Conservation (phyloP, 2,113 vertebrate genomes). For the Conger conger region DNA sequence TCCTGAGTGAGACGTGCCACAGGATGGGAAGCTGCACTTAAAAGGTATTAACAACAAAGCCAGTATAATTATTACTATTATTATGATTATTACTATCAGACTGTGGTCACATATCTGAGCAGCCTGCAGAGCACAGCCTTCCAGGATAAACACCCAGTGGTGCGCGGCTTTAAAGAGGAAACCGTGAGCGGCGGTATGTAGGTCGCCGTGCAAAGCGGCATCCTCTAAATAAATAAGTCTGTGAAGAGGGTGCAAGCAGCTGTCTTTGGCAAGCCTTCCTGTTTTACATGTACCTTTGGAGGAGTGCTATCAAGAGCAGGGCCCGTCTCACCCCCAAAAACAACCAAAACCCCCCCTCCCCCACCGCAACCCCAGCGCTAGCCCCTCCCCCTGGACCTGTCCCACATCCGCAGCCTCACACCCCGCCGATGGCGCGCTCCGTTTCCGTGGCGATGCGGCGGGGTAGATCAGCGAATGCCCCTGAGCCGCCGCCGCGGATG, state of each 20-base stretch:
- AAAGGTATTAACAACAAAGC: too few relatives aligned
- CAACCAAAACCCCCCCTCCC: not conserved
- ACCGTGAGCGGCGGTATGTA: not conserved
- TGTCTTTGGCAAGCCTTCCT: not conserved
- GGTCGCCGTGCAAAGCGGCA: not conserved
- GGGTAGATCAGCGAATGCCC: conserved; percentile 19
- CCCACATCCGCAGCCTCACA: not conserved
- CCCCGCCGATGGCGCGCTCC: not conserved
- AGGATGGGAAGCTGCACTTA: not conserved
- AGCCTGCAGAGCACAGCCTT: not conserved
- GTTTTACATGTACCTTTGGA: not conserved
- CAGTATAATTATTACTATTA: too few relatives aligned
- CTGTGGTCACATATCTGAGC: not conserved
- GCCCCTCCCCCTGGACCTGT: not conserved
- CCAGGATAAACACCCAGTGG: not conserved
- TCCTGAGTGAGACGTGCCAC: too few relatives aligned
- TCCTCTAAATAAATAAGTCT: not conserved
- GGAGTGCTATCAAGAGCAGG: not conserved
- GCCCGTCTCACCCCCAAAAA: not conserved
- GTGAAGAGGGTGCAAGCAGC: not conserved
- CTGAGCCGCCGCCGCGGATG: conserved; percentile 9
- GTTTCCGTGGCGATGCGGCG: not conserved
- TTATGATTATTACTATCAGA: too few relatives aligned
- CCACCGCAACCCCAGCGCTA: not conserved
- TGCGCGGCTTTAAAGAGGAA: not conserved